Evolutionary conservation across 2,113 vertebrate genomes (phyloP).

Genomic region (Semnopithecus entellus): DNA sequence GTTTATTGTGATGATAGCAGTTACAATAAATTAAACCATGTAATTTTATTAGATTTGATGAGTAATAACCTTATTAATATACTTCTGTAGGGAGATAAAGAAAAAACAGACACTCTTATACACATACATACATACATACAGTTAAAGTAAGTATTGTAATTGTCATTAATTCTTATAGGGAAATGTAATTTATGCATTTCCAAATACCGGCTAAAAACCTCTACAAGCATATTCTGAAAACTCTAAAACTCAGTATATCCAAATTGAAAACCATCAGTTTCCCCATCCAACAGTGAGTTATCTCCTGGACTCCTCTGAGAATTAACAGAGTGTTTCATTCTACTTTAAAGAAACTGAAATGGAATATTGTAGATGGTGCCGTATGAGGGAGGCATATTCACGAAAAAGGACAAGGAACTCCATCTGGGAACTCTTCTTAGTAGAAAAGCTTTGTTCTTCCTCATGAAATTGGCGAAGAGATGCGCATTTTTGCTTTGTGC

Average conservation of each 20-base stretch:
- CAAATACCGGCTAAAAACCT: not conserved
- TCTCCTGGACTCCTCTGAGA: not conserved
- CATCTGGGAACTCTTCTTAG: not conserved
- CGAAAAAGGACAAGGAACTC: too few relatives aligned
- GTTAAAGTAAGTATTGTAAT: not conserved
- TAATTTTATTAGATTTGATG: not conserved
- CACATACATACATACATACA: not conserved
- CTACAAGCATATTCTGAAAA: not conserved
- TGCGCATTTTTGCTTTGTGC: not conserved
- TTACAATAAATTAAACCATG: conserved; percentile 10
- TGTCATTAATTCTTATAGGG: not conserved
- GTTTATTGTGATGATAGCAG: conserved; percentile 27
- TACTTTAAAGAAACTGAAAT: not conserved
- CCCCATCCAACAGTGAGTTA: not conserved
- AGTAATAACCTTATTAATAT: not conserved
- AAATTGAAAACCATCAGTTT: not conserved
- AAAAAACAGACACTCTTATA: not conserved
- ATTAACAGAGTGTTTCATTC: not conserved
- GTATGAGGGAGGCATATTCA: not conserved
- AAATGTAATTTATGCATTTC: not conserved
- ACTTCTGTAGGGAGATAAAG: not conserved
- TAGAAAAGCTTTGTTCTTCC: not conserved
- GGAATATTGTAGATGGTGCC: not conserved
- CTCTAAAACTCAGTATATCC: not conserved
- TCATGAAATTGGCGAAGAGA: not conserved